phyloP scores from a whole-genome alignment of 2,797 vertebrate species.

The Bradypodion ventrale region DNA sequence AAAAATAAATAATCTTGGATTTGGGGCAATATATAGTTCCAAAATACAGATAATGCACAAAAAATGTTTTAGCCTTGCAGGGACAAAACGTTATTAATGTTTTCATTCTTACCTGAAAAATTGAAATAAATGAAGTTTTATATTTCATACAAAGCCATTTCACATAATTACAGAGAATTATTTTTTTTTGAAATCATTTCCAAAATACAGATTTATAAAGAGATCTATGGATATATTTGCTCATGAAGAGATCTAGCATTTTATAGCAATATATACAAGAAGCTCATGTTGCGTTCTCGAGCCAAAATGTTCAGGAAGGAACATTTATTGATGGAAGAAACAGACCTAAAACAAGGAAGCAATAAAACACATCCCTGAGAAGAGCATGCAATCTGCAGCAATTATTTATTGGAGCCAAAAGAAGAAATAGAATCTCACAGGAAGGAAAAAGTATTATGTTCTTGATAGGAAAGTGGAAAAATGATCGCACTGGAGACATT shows the following conservation, averaged over 20 bases:
- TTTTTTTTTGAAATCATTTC: not conserved
- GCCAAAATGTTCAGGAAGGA: conserved; percentile 27
- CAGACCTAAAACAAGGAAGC: conserved; percentile 43
- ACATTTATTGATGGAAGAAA: conserved; percentile 39
- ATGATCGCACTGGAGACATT: not conserved
- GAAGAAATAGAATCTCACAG: conserved; percentile 38
- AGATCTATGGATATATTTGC: not conserved
- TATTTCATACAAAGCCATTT: not conserved
- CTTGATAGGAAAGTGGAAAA: conserved; percentile 51
- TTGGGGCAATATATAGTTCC: too few species aligned
- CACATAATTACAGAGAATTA: not conserved
- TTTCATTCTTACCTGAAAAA: too few species aligned
- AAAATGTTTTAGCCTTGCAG: too few species aligned
- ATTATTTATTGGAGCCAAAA: conserved; percentile 41
- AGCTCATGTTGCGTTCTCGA: not conserved
- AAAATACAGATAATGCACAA: too few species aligned
- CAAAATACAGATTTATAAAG: not conserved
- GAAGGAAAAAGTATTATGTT: conserved; percentile 22
- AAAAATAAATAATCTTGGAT: too few species aligned
- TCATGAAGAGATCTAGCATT: conserved; percentile 2
- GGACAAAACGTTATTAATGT: too few species aligned
- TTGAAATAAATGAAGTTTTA: too few species aligned
- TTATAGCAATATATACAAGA: not conserved
- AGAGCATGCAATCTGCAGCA: not conserved
- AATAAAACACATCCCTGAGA: conserved; percentile 32